These are phyloP conservation scores for Muscina levida DNA, from an alignment of 2,888 invertebrate genomes.

Conservation along the genomic window DNA sequence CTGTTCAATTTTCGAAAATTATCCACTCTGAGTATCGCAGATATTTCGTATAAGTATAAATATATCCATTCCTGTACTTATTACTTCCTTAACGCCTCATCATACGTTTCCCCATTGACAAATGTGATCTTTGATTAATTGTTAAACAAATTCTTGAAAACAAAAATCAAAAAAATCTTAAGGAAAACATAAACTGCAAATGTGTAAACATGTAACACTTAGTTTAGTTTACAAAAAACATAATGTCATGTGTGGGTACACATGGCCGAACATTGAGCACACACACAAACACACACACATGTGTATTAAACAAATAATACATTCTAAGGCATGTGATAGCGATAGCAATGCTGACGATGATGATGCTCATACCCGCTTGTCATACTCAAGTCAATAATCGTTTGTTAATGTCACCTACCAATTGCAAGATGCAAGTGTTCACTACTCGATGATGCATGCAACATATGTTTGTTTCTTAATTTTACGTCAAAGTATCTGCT, in stretches of 20 bases:
- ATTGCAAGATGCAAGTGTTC: conserved; percentile 17
- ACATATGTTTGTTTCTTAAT: conserved; percentile 12
- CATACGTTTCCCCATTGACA: conserved; percentile 18
- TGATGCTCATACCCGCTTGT: background rate
- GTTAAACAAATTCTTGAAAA: conserved; percentile 23
- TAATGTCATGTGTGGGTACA: background rate
- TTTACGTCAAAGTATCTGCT: conserved; percentile 21
- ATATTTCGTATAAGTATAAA: too few relatives aligned
- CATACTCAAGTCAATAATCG: conserved; percentile 56
- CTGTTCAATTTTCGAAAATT: too few relatives aligned
- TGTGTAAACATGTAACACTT: conserved; percentile 64
- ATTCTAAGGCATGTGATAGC: conserved; percentile 12
- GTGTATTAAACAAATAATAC: background rate
- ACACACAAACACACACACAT: too few relatives aligned
- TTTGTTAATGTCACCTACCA: conserved; percentile 63
- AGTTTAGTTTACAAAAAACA: conserved; percentile 25
- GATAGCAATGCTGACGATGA: too few relatives aligned
- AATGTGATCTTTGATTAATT: conserved; percentile 35
- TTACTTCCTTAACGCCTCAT: background rate
- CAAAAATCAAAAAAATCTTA: too few relatives aligned
- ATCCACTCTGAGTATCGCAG: too few relatives aligned
- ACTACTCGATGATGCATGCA: conserved; percentile 2
- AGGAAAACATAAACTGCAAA: conserved; percentile 33
- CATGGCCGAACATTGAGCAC: background rate
- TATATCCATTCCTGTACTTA: too few relatives aligned